Percentiles rank a stretch among this genome's conserved stretches.
Conservation (phyloP, 1,140 invertebrate genomes). For the Drosophila bocqueti region DNA sequence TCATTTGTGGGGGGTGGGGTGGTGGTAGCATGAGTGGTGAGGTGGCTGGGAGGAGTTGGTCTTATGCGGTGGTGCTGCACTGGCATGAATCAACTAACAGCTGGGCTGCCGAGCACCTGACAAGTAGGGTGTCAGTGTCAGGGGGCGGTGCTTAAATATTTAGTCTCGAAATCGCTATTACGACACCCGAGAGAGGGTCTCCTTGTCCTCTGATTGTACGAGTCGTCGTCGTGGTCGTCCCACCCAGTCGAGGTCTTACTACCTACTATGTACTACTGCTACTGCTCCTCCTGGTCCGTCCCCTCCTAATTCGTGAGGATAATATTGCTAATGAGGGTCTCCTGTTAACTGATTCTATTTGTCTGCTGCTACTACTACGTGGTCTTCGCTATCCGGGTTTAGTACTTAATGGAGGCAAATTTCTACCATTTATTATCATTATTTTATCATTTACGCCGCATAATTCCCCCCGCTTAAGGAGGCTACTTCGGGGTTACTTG, state of each 20-base stretch:
- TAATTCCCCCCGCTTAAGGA: neutral
- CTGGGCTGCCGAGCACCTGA: constrained; percentile 9
- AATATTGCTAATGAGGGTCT: constrained; percentile 20
- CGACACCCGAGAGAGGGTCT: constrained; percentile 8
- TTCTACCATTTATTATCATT: neutral
- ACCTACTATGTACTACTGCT: constrained; percentile 4
- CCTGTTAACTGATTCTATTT: constrained; percentile 31
- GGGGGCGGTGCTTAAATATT: constrained; percentile 9
- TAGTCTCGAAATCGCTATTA: constrained; percentile 13
- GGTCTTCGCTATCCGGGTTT: neutral
- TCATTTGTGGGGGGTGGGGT: neutral
- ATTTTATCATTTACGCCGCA: neutral
- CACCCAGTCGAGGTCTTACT: neutral
- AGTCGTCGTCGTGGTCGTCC: neutral
- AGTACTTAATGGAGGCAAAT: neutral
- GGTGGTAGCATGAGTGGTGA: neutral
- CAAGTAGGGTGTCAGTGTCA: constrained; percentile 25
- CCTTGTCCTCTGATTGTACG: constrained; percentile 5
- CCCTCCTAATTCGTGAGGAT: neutral
- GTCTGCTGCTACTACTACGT: neutral
- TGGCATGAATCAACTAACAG: neutral
- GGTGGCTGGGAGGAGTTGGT: neutral
- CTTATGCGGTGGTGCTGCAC: neutral
- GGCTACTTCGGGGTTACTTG: constrained; percentile 17
- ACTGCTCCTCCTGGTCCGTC: neutral